Conservation (phyloP, 2,888 invertebrate species). For the Crioceris asparagi region DNA sequence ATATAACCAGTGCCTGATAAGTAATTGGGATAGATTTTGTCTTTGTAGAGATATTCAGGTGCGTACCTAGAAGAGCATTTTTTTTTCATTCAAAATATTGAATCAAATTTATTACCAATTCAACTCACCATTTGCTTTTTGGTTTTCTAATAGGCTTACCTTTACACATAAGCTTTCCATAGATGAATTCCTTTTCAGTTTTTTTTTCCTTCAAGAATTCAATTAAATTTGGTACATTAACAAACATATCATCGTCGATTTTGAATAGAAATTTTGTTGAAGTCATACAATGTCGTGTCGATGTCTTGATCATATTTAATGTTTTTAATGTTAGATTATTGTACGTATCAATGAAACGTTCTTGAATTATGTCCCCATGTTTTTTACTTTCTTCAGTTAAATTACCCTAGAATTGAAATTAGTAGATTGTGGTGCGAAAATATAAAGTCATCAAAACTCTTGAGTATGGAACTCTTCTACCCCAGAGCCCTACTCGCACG, state of each 20-base stretch:
- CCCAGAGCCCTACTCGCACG: no score
- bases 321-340: slow-evolving; percentile 81
- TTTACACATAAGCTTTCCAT: slow-evolving; percentile 69
- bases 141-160: slow-evolving; percentile 64
- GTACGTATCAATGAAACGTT: slow-evolving; percentile 72
- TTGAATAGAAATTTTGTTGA: slow-evolving; percentile 58
- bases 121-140: slow-evolving; percentile 62
- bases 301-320: slow-evolving; percentile 75
- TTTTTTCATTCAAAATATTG: not conserved
- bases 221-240: slow-evolving; percentile 46
- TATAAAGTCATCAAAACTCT: no score
- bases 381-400: slow-evolving; percentile 55
- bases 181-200: slow-evolving; percentile 42
- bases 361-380: slow-evolving; percentile 71
- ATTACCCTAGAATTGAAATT: no score
- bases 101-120: no score
- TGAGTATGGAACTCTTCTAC: no score
- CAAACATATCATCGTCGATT: slow-evolving; percentile 79
- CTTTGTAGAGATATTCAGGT: slow-evolving; percentile 67
- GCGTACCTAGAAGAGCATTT: slow-evolving; percentile 57
- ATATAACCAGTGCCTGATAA: slow-evolving; percentile 74
- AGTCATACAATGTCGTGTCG: slow-evolving; percentile 52
- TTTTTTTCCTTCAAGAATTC: slow-evolving; percentile 23
- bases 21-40: slow-evolving; percentile 65
- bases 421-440: no score